Conservation (phyloP, 2,888 invertebrate species). For the Spisula subtruncata region DNA sequence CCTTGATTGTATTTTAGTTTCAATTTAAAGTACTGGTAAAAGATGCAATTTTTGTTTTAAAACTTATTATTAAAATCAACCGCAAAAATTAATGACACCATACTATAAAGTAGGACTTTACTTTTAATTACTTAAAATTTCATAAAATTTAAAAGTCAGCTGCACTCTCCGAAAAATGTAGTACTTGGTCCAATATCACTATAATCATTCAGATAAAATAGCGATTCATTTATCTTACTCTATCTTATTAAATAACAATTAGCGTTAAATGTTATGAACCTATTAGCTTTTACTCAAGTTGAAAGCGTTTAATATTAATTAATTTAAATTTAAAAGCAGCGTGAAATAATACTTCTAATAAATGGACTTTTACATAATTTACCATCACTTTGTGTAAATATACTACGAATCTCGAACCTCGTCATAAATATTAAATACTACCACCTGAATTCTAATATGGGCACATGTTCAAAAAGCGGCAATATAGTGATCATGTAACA, state of each 20-base stretch:
- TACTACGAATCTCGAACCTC: background rate
- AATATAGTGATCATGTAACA: no score
- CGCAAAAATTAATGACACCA: background rate
- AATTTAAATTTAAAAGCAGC: background rate
- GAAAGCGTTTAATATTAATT: constrained; percentile 9
- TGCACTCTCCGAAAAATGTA: no score
- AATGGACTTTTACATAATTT: background rate
- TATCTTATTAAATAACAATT: background rate
- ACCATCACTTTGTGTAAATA: background rate
- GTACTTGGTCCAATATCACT: background rate
- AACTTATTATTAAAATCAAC: background rate
- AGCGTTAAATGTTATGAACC: background rate
- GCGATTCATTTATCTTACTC: background rate
- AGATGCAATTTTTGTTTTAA: background rate
- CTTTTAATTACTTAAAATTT: no score
- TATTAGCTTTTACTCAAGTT: background rate
- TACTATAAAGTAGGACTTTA: background rate
- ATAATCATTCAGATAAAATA: background rate
- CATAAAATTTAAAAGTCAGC: no score
- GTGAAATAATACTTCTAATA: background rate
- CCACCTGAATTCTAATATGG: background rate
- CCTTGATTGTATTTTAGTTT: background rate
- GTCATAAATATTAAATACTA: background rate
- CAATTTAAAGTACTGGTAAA: background rate
- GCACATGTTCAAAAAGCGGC: background rate